Conservation (phyloP, 2,888 invertebrate species). For the Sepiola atlantica region DNA sequence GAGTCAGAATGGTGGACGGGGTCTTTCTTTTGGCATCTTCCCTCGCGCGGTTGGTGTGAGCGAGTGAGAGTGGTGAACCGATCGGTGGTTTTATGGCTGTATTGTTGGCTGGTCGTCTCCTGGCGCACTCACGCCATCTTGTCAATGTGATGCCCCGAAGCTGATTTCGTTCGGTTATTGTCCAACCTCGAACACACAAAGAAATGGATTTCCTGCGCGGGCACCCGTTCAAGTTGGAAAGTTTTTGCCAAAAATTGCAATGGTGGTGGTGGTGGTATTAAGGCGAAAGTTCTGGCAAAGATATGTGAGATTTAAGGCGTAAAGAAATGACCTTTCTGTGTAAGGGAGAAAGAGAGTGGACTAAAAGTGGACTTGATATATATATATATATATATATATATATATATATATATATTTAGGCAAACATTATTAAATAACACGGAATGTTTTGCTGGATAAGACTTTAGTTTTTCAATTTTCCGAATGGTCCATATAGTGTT, state of each 20-base stretch:
- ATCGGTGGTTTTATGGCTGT: not conserved
- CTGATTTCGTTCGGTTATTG: constrained; percentile 21
- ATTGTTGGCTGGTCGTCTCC: not conserved
- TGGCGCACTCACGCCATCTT: constrained; percentile 4
- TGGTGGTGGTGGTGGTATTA: not conserved
- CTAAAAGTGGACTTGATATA: no score
- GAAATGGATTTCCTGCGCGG: not conserved
- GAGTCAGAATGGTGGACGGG: not conserved
- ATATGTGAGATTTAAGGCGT: not conserved
- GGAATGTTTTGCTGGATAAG: no score
- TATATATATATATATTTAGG: no score
- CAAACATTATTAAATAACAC: no score
- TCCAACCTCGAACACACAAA: not conserved
- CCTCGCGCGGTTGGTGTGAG: constrained; percentile 6
- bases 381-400: no score
- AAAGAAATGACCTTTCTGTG: not conserved
- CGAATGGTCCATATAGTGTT: no score
- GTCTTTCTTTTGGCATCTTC: not conserved
- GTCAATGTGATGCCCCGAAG: not conserved
- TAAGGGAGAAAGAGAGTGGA: not conserved
- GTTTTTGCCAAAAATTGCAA: constrained; percentile 11
- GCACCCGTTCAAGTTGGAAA: not conserved
- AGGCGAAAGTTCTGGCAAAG: not conserved
- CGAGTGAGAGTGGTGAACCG: not conserved
- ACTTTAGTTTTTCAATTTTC: no score